Conservation (phyloP, 2,113 vertebrate species). For the Tenebrosternarchus preto region DNA sequence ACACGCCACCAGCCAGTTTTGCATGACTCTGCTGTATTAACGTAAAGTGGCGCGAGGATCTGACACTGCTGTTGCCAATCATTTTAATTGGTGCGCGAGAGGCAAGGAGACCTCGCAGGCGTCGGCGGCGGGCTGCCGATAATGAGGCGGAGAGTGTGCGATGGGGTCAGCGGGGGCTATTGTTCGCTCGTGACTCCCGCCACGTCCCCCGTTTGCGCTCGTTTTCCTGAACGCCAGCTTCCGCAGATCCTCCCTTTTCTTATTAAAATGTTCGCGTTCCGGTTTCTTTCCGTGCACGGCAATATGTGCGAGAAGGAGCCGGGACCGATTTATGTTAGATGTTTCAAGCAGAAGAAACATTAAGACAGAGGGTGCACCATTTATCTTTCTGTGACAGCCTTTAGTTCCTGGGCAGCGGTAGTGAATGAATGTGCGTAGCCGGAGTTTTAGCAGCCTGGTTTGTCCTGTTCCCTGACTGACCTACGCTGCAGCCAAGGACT, state of each 20-base stretch:
- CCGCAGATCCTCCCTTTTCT: constrained; percentile 25
- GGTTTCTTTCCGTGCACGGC: constrained; percentile 21
- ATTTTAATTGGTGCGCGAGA: constrained; percentile 61
- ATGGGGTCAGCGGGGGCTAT: constrained; percentile 49
- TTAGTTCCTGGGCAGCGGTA: constrained; percentile 6
- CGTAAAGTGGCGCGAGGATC: constrained; percentile 32
- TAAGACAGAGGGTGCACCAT: constrained; percentile 9
- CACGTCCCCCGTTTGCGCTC: neutral
- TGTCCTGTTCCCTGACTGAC: constrained; percentile 28
- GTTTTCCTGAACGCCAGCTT: constrained; percentile 35
- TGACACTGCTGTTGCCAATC: constrained; percentile 57
- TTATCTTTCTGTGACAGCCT: constrained; percentile 32
- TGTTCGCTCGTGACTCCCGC: constrained; percentile 45
- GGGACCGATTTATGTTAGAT: neutral
- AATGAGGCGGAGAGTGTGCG: constrained; percentile 52
- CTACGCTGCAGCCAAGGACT: constrained; percentile 21
- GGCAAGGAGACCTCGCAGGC: constrained; percentile 36
- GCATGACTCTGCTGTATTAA: constrained; percentile 26
- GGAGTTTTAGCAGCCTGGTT: constrained; percentile 10
- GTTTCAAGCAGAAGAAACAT: constrained; percentile 7
- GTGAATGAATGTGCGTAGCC: constrained; percentile 19
- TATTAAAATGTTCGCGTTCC: constrained; percentile 1
- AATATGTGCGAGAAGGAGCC: neutral
- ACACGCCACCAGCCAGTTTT: constrained; percentile 40
- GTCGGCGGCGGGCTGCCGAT: constrained; percentile 42